Base-by-base conservation (phyloP, 2,113 vertebrate genomes). In the Notarius lentiginosus region DNA sequence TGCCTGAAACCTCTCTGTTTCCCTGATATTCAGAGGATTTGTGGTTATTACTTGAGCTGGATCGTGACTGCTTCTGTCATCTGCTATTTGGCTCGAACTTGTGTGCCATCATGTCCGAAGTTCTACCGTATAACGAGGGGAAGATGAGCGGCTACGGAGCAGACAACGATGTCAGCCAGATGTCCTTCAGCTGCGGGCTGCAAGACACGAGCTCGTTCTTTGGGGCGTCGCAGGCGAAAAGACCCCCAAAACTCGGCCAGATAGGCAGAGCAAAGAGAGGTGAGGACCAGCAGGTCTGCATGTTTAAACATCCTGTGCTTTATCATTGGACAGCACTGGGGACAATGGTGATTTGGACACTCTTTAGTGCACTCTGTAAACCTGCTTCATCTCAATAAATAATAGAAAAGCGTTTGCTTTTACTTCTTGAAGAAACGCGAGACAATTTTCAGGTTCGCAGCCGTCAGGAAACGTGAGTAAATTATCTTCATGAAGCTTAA, bases 111-210 rank as follows among this genome's bases (percentile, higher is more conserved):
- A 99, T 99, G 97, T 99, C 97, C 91, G 97, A 99, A 93, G 97
- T 99, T 90, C 94, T 99, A 94, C 98, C 97, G 91, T 99, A 98
- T 95, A 96, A 95, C 94, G 98, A 99, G 94, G 97, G 98, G 90
- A 99, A 99, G 93, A 98, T 99, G 97, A 97, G 91, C 94, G 97
- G 97, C 94, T 99, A 97, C 91, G 96, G 97, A 91, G 94, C 96
- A 87, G 97, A 98, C 93, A 95, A 95, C 90, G 98, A 99, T 92
- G 97, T 97, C 92, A 96, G 95, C 83, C 97, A 99, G 91, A 96
- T 99, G 94, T 97, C 98, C 93, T 99, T 98, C 95, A 98, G 97
- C 95, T 99, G 97, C 95, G 97, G 98, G 93, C 97, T 99, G 91
- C 98, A 99, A 95, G 98, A 99, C 94, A 97, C 97, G 91, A 98